A percentile compares a stretch with the other conserved stretches of the same genome.
These are phyloP conservation scores for Picathartes gymnocephalus DNA, from an alignment of 2,113 vertebrate genomes.

Conservation along the genomic window DNA sequence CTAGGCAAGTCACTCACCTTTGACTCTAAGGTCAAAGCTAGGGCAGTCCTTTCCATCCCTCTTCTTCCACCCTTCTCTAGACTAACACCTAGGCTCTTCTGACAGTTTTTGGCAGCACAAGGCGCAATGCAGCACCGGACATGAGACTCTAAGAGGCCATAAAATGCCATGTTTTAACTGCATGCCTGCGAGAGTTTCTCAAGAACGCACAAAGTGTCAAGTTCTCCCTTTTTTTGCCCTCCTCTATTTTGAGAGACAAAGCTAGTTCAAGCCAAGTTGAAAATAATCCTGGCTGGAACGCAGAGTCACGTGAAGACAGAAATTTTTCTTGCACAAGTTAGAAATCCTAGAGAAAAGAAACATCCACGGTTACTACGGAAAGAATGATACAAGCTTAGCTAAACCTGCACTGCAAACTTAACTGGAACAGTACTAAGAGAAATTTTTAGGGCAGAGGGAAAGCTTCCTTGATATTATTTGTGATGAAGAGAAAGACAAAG, in stretches of 20 bases:
- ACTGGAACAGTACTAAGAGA: neutral
- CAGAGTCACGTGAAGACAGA: neutral
- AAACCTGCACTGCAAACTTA: neutral
- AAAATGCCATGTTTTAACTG: neutral
- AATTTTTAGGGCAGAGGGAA: neutral
- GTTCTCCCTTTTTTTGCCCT: neutral
- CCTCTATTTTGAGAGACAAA: neutral
- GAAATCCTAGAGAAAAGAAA: neutral
- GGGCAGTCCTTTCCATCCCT: neutral
- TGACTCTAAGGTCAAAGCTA: neutral
- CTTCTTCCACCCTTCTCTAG: neutral
- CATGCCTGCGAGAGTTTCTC: neutral
- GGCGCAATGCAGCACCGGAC: neutral
- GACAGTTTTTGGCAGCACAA: neutral
- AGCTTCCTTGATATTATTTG: neutral
- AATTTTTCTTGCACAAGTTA: neutral
- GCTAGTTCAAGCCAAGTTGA: neutral
- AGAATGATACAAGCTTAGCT: neutral
- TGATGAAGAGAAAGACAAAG: neutral
- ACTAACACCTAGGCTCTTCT: neutral
- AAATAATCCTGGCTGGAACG: neutral
- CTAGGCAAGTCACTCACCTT: neutral
- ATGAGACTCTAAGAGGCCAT: neutral
- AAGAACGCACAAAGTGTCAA: neutral
- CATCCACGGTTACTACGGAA: neutral